These are phyloP conservation scores for Eristalis arbustorum DNA, from an alignment of 2,888 invertebrate genomes.

Conservation along the genomic window DNA sequence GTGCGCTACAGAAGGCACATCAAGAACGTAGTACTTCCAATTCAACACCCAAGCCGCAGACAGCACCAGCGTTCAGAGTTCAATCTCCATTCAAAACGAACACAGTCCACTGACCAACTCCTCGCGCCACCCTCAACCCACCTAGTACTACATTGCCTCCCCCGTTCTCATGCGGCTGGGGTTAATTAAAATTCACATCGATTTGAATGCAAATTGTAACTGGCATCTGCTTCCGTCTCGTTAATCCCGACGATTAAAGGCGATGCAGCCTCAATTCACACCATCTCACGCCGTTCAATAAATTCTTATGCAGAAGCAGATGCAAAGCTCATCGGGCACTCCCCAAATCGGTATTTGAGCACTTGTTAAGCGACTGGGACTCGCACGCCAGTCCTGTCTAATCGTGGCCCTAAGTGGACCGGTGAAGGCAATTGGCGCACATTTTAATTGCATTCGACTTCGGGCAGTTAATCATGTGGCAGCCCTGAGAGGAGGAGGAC, in stretches of 20 bases:
- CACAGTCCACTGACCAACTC: no score
- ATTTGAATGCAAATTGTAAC: constrained; percentile 33
- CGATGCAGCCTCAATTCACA: neutral
- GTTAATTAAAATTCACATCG: neutral
- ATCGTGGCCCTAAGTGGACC: neutral
- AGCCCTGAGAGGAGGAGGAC: neutral
- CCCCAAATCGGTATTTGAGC: neutral
- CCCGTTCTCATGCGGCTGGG: no score
- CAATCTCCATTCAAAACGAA: no score
- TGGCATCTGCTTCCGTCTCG: constrained; percentile 47
- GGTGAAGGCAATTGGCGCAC: neutral
- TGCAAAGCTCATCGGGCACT: neutral
- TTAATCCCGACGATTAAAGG: constrained; percentile 50
- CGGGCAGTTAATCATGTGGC: constrained; percentile 54
- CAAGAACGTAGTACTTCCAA: no score
- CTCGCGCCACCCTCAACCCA: no score
- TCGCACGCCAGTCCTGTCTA: neutral
- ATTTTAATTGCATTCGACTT: constrained; percentile 65
- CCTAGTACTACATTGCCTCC: no score
- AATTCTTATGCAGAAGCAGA: neutral
- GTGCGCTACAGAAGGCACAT: no score
- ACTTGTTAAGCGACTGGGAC: neutral
- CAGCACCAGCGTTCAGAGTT: no score
- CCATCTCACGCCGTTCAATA: neutral
- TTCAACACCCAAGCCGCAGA: no score